Conservation (phyloP, 2,797 vertebrate genomes). For the Pelochelys cantorii region DNA sequence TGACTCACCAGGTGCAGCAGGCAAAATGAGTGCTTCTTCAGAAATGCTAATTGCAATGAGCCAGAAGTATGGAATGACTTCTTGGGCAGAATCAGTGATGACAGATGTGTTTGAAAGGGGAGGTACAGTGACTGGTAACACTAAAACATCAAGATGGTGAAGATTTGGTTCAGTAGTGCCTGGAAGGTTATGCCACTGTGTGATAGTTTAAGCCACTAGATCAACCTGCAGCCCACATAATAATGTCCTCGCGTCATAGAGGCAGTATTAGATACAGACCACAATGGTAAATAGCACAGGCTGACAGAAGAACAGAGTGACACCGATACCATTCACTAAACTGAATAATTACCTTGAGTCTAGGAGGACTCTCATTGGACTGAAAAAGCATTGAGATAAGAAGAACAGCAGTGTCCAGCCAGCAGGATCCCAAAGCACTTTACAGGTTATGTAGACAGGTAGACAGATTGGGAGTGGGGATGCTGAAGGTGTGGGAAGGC, state of each 20-base stretch:
- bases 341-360: background rate
- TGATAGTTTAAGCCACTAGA: background rate
- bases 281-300: background rate
- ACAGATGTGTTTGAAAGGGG: background rate
- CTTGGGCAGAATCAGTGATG: background rate
- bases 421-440: background rate
- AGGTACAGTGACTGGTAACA: background rate
- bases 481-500: background rate
- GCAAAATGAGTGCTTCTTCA: background rate
- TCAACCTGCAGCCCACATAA: background rate
- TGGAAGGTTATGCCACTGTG: background rate
- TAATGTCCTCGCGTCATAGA: no score
- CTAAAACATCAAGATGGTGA: background rate
- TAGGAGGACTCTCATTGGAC: background rate
- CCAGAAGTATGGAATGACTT: background rate
- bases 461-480: no score
- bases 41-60: fast-evolving
- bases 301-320: background rate
- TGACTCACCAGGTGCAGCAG: background rate
- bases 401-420: background rate
- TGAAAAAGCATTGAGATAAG: background rate
- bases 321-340: background rate
- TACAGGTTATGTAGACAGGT: background rate
- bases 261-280: no score
- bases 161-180: background rate